Percentiles rank a stretch among this genome's conserved stretches.
Conservation (phyloP, 1,140 invertebrate genomes). For the Thalassaphorura encarpata region DNA sequence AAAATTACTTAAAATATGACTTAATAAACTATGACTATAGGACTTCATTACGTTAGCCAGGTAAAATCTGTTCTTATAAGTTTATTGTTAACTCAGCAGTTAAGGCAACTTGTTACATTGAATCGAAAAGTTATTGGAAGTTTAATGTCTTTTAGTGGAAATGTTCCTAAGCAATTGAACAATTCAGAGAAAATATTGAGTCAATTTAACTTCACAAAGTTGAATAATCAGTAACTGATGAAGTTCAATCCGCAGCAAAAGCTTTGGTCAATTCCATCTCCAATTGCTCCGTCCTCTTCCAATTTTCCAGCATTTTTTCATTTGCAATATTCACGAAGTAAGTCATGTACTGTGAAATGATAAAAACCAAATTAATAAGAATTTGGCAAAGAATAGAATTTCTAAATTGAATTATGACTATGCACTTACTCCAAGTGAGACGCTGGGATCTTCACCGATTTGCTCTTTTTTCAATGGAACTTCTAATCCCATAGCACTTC, state of each 20-base stretch:
- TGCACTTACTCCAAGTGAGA: too few relatives aligned
- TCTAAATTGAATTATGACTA: conserved; percentile 32
- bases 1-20: too few relatives aligned
- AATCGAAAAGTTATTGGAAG: too few relatives aligned
- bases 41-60: too few relatives aligned
- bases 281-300: conserved; percentile 25
- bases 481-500: conserved; percentile 42
- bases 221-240: not conserved
- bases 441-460: too few relatives aligned
- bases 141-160: not conserved
- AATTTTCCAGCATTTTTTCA: conserved; percentile 34
- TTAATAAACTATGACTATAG: too few relatives aligned
- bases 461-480: conserved; percentile 38
- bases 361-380: conserved; percentile 1
- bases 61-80: too few relatives aligned
- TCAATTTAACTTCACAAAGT: too few relatives aligned
- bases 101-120: not conserved
- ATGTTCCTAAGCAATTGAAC: not conserved
- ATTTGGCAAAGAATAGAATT: conserved; percentile 17
- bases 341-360: conserved; percentile 31
- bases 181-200: too few relatives aligned
- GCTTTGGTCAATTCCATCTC: conserved; percentile 12
- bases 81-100: too few relatives aligned
- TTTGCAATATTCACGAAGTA: conserved; percentile 32
- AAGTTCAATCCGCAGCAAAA: not conserved